Evolutionary conservation across 2,888 invertebrate genomes (phyloP).

Genomic region (Andrena marginata): DNA sequence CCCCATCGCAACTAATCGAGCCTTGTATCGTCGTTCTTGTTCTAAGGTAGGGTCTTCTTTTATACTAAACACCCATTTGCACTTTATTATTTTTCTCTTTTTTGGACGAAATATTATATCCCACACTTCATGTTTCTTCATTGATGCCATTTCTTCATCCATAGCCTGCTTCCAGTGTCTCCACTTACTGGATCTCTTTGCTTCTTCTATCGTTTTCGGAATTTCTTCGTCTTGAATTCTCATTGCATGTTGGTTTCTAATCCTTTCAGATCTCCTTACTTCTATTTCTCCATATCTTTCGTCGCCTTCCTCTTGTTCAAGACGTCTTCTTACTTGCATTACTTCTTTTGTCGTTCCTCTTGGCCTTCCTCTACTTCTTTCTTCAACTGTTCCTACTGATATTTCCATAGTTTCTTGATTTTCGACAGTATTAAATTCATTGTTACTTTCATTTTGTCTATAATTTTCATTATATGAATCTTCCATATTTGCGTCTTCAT

Average conservation of each 20-base stretch:
- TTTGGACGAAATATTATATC: slow-evolving; percentile 1
- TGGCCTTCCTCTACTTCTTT: slow-evolving; percentile 3
- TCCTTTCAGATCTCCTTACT: slow-evolving; percentile 1
- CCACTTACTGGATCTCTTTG: background rate
- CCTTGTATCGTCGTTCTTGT: slow-evolving; percentile 6
- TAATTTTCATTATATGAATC: background rate
- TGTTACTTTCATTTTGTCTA: background rate
- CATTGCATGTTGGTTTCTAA: slow-evolving; percentile 1
- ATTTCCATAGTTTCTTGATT: background rate
- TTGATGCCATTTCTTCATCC: slow-evolving; percentile 21
- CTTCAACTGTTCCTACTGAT: background rate
- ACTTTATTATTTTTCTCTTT: slow-evolving; percentile 3
- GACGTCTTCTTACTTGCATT: background rate
- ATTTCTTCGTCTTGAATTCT: slow-evolving; percentile 1
- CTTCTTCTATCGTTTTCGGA: slow-evolving; percentile 7
- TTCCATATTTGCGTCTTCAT: background rate
- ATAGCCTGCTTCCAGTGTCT: slow-evolving; percentile 27
- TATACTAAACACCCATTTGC: slow-evolving; percentile 16
- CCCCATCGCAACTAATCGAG: slow-evolving; percentile 18
- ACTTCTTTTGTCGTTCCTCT: slow-evolving; percentile 6
- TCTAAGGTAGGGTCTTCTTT: slow-evolving; percentile 18
- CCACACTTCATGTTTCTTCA: slow-evolving; percentile 25
- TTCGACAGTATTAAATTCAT: background rate
- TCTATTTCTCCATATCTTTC: background rate
- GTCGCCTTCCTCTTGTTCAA: background rate